Evolutionary conservation across 37 sponge, comb jelly and placozoan genomes (phyloP).

Genomic region (Geodia barretti): DNA sequence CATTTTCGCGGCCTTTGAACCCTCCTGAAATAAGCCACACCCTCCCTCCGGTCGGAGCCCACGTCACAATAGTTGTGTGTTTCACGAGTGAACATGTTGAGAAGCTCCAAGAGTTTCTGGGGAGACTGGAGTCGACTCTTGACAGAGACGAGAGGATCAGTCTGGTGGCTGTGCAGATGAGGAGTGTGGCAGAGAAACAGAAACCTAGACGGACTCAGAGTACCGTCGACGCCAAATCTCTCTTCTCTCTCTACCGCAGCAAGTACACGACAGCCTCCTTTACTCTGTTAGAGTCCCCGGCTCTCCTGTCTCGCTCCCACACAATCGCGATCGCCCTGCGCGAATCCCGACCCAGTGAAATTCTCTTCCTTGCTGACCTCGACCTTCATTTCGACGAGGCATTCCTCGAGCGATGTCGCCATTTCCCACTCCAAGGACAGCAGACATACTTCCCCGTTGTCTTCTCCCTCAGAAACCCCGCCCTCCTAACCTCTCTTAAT

Average conservation of each 20-base stretch:
- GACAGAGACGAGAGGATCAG: slow-evolving; percentile 14
- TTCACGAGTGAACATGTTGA: slow-evolving; percentile 8
- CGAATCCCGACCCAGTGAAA: slow-evolving; percentile 24
- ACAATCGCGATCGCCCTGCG: slow-evolving; percentile 7
- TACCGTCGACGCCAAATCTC: neutral
- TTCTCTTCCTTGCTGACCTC: slow-evolving; percentile 31
- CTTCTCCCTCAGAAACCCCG: slow-evolving; percentile 7
- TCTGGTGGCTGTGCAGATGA: slow-evolving; percentile 41
- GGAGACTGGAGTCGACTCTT: slow-evolving; percentile 10
- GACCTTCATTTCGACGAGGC: slow-evolving; percentile 19
- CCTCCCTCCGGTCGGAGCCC: neutral
- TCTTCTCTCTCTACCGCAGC: slow-evolving; percentile 1
- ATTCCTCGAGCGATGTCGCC: slow-evolving; percentile 41
- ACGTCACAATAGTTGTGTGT: slow-evolving; percentile 13
- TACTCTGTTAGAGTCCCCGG: slow-evolving; percentile 25
- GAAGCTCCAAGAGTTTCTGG: slow-evolving; percentile 25
- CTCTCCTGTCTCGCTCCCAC: slow-evolving; percentile 14
- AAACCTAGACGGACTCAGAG: neutral
- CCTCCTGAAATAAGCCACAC: slow-evolving; percentile 22
- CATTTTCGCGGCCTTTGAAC: slow-evolving; percentile 14
- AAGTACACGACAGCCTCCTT: slow-evolving; percentile 10
- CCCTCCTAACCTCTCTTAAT: slow-evolving; percentile 1
- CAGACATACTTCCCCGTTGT: slow-evolving; percentile 46
- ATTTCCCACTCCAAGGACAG: slow-evolving; percentile 28
- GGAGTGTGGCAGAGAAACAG: slow-evolving; percentile 3